phyloP scores from a whole-genome alignment of 1,140 invertebrate genomes.

The Drosophila grimshawi region DNA sequence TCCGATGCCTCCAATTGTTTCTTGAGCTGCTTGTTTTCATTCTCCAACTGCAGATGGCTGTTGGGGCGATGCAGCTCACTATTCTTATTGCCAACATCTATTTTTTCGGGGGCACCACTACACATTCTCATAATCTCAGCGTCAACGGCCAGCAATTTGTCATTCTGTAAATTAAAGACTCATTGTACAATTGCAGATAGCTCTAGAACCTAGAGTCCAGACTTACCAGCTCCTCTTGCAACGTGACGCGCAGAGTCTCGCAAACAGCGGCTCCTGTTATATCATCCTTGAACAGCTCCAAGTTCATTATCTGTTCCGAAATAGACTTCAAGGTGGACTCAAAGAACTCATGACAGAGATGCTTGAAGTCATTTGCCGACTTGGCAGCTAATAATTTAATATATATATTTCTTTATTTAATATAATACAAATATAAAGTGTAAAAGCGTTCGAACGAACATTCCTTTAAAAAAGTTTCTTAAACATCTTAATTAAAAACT shows the following conservation, averaged over 20 bases:
- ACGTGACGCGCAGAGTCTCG: not conserved
- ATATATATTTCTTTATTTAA: not conserved
- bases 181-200: no score
- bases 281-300: conserved; percentile 2
- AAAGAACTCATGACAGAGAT: conserved; percentile 9
- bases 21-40: no score
- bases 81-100: no score
- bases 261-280: not conserved
- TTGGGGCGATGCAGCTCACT: not conserved
- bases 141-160: not conserved
- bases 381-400: conserved; percentile 32
- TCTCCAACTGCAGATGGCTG: not conserved
- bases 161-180: not conserved
- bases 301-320: conserved; percentile 6
- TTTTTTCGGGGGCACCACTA: no score
- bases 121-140: conserved; percentile 1
- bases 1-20: no score
- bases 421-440: not conserved
- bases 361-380: conserved; percentile 50
- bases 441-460: not conserved
- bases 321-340: conserved; percentile 13
- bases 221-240: conserved; percentile 30
- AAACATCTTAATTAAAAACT: no score
- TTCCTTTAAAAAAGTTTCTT: no score
- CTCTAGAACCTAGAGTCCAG: not conserved